Conservation (phyloP, 92 coral and sea anemone species). For the Porites rus region DNA sequence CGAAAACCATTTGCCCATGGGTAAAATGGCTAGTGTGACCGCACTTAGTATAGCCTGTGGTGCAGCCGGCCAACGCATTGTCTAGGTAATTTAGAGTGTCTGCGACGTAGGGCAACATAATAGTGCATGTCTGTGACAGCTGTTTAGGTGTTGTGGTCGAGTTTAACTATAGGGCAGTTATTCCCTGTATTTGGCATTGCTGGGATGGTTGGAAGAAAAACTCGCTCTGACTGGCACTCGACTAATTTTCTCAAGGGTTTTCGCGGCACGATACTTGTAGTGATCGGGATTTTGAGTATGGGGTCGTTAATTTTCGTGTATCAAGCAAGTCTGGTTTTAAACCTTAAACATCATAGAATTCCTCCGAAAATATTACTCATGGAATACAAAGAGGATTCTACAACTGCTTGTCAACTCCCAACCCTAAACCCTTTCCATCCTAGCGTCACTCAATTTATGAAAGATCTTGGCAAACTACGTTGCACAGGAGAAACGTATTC, state of each 20-base stretch:
- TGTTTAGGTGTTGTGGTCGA: too few species aligned
- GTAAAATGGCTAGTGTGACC: too few species aligned
- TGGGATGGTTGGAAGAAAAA: too few species aligned
- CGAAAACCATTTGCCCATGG: too few species aligned
- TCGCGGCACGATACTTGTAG: neutral
- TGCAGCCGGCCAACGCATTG: too few species aligned
- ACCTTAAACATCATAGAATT: neutral
- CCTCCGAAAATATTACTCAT: neutral
- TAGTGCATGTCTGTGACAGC: too few species aligned
- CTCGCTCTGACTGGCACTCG: neutral
- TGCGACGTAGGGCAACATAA: too few species aligned
- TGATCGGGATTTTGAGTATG: neutral
- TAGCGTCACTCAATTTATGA: neutral
- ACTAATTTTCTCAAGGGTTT: neutral
- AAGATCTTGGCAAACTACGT: neutral
- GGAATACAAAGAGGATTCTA: neutral
- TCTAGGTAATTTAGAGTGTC: too few species aligned
- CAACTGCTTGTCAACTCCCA: neutral
- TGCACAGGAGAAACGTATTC: neutral
- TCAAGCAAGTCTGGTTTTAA: neutral
- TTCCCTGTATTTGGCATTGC: too few species aligned
- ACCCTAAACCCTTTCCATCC: neutral
- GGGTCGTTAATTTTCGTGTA: neutral
- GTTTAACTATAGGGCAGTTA: too few species aligned
- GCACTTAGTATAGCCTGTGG: too few species aligned